Percentiles rank a stretch among this genome's conserved stretches.
phyloP scores from a whole-genome alignment of 2,797 vertebrate species.

The Pangasius mekongensis region DNA sequence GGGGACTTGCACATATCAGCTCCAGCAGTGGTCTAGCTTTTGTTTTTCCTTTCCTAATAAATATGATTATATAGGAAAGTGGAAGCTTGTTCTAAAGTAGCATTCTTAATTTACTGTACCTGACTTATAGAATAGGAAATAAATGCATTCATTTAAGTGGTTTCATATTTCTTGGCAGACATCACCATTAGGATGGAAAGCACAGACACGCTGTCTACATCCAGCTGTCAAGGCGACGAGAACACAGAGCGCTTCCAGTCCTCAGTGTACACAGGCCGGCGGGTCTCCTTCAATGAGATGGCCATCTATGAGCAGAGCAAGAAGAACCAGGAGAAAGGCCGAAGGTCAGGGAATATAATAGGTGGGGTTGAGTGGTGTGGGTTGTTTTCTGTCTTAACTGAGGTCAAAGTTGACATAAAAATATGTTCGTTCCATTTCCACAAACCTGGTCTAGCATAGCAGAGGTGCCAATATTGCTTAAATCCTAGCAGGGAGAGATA shows the following conservation, averaged over 20 bases:
- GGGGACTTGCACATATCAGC: not conserved
- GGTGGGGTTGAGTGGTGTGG: not conserved
- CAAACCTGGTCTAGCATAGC: not conserved
- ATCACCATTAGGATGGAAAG: constrained; percentile 87
- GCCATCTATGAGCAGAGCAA: constrained; percentile 89
- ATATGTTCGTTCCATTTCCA: not conserved
- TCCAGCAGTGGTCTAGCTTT: not conserved
- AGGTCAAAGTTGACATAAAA: not conserved
- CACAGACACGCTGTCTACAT: constrained; percentile 81
- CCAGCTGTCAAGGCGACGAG: constrained; percentile 78
- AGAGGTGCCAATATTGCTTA: too few relatives aligned
- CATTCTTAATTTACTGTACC: not conserved
- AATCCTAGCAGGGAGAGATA: not conserved
- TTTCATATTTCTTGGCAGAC: constrained; percentile 71
- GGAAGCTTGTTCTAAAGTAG: not conserved
- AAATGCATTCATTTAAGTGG: not conserved
- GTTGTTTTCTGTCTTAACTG: not conserved
- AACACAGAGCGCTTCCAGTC: constrained; percentile 89
- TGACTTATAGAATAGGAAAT: not conserved
- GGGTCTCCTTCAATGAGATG: constrained; percentile 95
- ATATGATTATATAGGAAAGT: not conserved
- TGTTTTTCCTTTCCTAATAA: not conserved
- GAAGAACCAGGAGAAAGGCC: constrained; percentile 87
- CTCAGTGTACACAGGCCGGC: constrained; percentile 82
- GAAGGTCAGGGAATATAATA: constrained; percentile 78